phyloP scores from a whole-genome alignment of 2,888 invertebrate genomes.

The Netelia inedita region DNA sequence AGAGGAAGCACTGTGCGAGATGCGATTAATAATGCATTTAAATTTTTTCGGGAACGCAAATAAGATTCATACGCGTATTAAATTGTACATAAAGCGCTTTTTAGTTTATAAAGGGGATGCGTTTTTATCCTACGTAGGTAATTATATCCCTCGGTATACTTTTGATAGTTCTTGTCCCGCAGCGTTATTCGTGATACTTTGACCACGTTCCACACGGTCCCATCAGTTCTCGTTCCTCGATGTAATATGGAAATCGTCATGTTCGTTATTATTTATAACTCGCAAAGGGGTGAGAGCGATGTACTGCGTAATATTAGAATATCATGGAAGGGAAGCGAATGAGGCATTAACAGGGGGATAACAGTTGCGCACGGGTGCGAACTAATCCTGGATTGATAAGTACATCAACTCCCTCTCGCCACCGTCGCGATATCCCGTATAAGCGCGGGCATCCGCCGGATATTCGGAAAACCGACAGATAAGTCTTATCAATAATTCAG shows the following conservation, averaged over 20 bases:
- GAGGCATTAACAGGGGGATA: slow-evolving; percentile 67
- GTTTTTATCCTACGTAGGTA: neutral
- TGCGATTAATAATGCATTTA: no score
- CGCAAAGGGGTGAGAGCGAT: neutral
- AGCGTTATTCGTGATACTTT: neutral
- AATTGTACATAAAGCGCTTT: neutral
- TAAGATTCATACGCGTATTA: neutral
- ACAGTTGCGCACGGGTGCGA: slow-evolving; percentile 76
- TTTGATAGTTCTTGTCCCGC: neutral
- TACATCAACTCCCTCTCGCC: slow-evolving; percentile 70
- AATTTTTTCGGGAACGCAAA: neutral
- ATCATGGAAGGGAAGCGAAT: slow-evolving; percentile 1
- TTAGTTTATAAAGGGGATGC: neutral
- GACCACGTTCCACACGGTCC: neutral
- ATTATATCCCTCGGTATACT: neutral
- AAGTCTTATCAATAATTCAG: neutral
- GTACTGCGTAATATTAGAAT: neutral
- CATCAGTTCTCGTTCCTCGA: no score
- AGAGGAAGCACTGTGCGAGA: no score
- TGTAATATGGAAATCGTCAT: neutral
- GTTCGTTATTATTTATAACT: neutral
- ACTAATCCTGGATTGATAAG: slow-evolving; percentile 81
- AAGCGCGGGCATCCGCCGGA: neutral
- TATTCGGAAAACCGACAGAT: neutral
- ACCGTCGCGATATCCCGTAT: neutral